Base-by-base conservation (phyloP, 2,888 invertebrate species). In the Dexiosoma caninum region DNA sequence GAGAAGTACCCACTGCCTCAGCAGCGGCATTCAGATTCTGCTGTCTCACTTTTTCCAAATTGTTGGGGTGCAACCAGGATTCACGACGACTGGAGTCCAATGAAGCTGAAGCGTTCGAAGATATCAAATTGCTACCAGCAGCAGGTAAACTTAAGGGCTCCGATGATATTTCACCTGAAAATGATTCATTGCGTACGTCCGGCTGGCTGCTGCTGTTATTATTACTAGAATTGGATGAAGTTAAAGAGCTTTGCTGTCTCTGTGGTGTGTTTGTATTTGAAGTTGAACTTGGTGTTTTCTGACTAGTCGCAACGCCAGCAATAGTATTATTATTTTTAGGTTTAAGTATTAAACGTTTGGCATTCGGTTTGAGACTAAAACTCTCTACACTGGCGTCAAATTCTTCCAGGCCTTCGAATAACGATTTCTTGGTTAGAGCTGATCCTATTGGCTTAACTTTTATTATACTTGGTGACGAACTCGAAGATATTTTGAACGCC, bases 361-460 rank as follows among this genome's bases (percentile, higher is more conserved):
- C 92, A 84, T 93, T 94, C 9, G 93, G 93, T 85, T 91, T 94
- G 82, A 91, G 88, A 80, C 89, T 92, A 83, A 92, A 91, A 84
- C 91, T 92, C 75, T 93, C 92, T 0, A 94, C 86, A 55, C 92
- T 92, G 6, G 93, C 92, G 86, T 95, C 95, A 9, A 94, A 94
- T 85, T 97, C 96, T 83, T 95, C 95, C 1, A 97, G 90, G 0
- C 97, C 97, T 86, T 97, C 97, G 89, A 98, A 98, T 0, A 98
- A 89, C 0, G 94, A 94, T 88, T 95, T 95, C 92, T 86, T 88
- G 2, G 86, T 87, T 14, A 87, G 60, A n/a, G 86, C 83, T 77
- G 82, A 88, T 9, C 88, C 86, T 37, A 89, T 78, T 1, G 90
- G 89, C 71, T 89, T 90, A 0, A 89, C 86, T 84, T 92, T 92